Conservation (phyloP, 2,888 invertebrate genomes). For the Pyralis farinalis region DNA sequence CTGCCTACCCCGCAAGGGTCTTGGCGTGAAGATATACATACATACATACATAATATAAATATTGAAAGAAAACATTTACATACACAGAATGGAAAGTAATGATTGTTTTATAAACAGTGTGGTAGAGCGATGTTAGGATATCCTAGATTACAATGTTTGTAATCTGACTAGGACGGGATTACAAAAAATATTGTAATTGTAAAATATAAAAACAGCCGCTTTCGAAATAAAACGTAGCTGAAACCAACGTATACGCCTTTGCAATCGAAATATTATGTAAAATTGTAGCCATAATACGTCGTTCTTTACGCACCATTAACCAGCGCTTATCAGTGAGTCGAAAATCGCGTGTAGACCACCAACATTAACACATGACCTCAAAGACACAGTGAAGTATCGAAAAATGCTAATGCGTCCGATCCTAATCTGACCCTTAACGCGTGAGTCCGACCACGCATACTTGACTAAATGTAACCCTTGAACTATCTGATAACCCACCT, state of each 20-base stretch:
- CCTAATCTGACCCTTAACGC: slow-evolving; percentile 61
- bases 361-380: slow-evolving; percentile 69
- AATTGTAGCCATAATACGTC: not conserved
- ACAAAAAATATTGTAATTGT: too few species aligned
- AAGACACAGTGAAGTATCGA: slow-evolving; percentile 60
- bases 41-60: too few species aligned
- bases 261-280: not conserved
- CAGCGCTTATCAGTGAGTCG: slow-evolving; percentile 18
- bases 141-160: too few species aligned
- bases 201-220: too few species aligned
- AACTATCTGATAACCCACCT: slow-evolving; percentile 69
- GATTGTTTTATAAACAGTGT: too few species aligned
- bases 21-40: too few species aligned
- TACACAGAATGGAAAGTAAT: too few species aligned
- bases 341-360: slow-evolving; percentile 51
- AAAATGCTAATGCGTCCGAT: slow-evolving; percentile 73
- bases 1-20: too few species aligned
- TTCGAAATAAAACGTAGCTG: too few species aligned
- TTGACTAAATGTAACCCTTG: slow-evolving; percentile 71
- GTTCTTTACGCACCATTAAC: slow-evolving; percentile 18
- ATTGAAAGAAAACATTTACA: too few species aligned
- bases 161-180: too few species aligned
- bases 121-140: too few species aligned
- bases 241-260: not conserved
- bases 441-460: slow-evolving; percentile 73